A percentile compares a stretch with the other conserved stretches of the same genome.
Evolutionary conservation across 2,113 vertebrate genomes (phyloP).

Genomic region (Lichenostomus cassidix): DNA sequence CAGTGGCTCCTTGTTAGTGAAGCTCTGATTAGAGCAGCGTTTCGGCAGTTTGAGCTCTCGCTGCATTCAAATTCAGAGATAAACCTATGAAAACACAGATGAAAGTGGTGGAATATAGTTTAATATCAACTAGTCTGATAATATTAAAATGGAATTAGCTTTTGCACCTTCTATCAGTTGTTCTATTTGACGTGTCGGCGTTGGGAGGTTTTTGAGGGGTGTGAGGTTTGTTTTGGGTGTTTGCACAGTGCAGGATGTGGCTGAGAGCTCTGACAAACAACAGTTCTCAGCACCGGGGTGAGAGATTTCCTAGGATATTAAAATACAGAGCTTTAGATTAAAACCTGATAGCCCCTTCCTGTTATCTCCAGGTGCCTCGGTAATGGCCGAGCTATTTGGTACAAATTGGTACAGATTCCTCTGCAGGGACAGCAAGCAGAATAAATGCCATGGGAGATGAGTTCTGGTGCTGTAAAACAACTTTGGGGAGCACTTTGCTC

Average conservation of each 20-base stretch:
- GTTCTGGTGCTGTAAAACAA: neutral
- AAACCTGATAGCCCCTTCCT: neutral
- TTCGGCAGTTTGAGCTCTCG: neutral
- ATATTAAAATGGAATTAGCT: neutral
- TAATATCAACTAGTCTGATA: neutral
- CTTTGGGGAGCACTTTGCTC: neutral
- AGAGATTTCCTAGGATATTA: neutral
- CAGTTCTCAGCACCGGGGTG: neutral
- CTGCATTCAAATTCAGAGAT: neutral
- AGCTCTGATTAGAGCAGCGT: neutral
- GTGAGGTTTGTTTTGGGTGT: neutral
- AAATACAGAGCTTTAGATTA: neutral
- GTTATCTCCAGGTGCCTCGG: neutral
- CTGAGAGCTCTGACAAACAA: neutral
- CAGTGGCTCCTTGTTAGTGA: neutral
- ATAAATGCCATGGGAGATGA: neutral
- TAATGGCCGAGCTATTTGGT: neutral
- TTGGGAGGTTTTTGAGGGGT: neutral
- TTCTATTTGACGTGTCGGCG: accelerated
- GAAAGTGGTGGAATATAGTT: neutral
- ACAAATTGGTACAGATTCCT: neutral
- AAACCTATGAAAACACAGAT: neutral
- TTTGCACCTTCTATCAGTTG: neutral
- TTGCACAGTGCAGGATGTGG: neutral
- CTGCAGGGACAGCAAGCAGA: neutral